Percentiles rank a stretch among this genome's conserved stretches.
These are phyloP conservation scores for Cheiracanthium punctorium DNA, from an alignment of 2,888 invertebrate genomes.

Conservation along the genomic window DNA sequence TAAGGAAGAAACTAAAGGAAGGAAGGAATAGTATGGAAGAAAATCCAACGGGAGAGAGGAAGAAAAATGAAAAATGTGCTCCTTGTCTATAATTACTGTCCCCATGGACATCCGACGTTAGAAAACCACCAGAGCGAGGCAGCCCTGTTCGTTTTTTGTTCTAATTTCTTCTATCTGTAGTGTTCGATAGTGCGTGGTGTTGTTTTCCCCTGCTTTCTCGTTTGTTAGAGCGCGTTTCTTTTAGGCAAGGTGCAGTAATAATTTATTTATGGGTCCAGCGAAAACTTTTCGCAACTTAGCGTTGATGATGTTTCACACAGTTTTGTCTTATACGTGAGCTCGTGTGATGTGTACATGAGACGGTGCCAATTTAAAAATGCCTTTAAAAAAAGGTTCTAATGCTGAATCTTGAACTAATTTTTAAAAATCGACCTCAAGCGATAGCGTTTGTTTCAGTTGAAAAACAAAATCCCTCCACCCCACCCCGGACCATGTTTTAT, in stretches of 20 bases:
- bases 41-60: background rate
- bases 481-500: too few relatives aligned
- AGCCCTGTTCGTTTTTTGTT: background rate
- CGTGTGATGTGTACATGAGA: too few relatives aligned
- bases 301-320: too few relatives aligned
- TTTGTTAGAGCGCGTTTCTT: background rate
- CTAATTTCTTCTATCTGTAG: background rate
- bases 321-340: too few relatives aligned
- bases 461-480: too few relatives aligned
- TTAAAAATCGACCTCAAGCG: too few relatives aligned
- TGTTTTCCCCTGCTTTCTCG: background rate
- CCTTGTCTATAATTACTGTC: slow-evolving; percentile 9
- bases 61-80: slow-evolving; percentile 10
- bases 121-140: slow-evolving; percentile 1
- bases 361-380: too few relatives aligned
- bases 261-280: background rate
- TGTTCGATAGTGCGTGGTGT: background rate
- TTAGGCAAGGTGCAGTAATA: background rate
- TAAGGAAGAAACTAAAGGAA: background rate
- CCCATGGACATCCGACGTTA: background rate
- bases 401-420: too few relatives aligned
- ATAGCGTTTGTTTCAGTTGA: too few relatives aligned
- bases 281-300: background rate
- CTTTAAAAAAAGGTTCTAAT: too few relatives aligned
- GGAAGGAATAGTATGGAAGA: background rate